These are phyloP conservation scores for Corbicula japonica DNA, from an alignment of 2,888 invertebrate genomes.

Conservation along the genomic window DNA sequence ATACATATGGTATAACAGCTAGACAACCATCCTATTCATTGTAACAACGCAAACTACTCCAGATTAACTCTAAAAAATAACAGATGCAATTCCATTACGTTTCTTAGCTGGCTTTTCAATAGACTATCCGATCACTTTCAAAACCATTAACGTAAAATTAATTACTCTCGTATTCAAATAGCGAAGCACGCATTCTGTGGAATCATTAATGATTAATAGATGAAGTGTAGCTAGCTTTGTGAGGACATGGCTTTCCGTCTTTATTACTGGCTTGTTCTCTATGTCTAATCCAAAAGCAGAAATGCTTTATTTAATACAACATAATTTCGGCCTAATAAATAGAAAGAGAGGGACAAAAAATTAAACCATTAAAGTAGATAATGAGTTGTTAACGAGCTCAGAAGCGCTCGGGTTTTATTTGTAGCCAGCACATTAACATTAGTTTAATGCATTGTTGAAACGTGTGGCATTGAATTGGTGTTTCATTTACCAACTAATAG, in stretches of 20 bases:
- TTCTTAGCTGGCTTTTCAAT: slow-evolving; percentile 49
- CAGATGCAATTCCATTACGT: slow-evolving; percentile 68
- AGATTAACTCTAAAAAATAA: slow-evolving; percentile 59
- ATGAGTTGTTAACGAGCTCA: too few relatives aligned
- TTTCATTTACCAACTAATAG: too few relatives aligned
- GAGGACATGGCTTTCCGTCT: slow-evolving; percentile 38
- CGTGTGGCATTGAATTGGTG: too few relatives aligned
- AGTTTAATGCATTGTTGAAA: too few relatives aligned
- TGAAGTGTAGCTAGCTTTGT: slow-evolving; percentile 53
- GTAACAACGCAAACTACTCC: slow-evolving; percentile 41
- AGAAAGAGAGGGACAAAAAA: too few relatives aligned
- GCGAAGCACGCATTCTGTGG: slow-evolving; percentile 52
- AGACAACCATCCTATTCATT: slow-evolving; percentile 33
- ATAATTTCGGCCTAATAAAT: too few relatives aligned
- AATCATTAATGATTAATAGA: slow-evolving; percentile 69
- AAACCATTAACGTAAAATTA: slow-evolving; percentile 72
- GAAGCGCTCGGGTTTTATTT: too few relatives aligned
- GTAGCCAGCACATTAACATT: too few relatives aligned
- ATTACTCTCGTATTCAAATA: slow-evolving; percentile 72
- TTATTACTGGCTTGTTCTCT: slow-evolving; percentile 28
- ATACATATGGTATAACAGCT: slow-evolving; percentile 22
- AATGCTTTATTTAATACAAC: too few relatives aligned
- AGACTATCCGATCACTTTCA: slow-evolving; percentile 64
- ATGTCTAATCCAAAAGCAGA: slow-evolving; percentile 25
- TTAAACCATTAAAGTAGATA: too few relatives aligned